Percentiles rank a stretch among this genome's conserved stretches.
Evolutionary conservation across 2,888 invertebrate species (phyloP).

Genomic region (Ryuthela nishihirai): DNA sequence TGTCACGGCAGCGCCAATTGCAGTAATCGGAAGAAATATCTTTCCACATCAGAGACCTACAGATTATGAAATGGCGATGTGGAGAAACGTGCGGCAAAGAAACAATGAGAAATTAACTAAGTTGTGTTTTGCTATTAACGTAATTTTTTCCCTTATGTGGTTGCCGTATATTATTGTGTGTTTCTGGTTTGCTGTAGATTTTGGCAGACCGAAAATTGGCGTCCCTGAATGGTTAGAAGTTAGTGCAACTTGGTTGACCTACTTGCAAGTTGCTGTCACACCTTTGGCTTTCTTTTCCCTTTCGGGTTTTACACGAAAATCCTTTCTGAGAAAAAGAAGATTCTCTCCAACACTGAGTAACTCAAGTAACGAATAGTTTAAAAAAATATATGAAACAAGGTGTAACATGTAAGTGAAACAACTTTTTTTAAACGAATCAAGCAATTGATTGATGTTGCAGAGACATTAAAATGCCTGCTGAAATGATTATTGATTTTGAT

Average conservation of each 20-base stretch:
- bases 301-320: conserved; percentile 18
- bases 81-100: conserved; percentile 29
- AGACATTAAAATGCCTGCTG: too few relatives aligned
- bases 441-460: too few relatives aligned
- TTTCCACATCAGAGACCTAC: conserved; percentile 18
- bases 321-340: conserved; percentile 9
- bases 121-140: conserved; percentile 21
- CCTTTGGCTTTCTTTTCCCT: conserved; percentile 22
- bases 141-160: conserved; percentile 26
- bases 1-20: conserved; percentile 13
- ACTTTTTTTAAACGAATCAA: too few relatives aligned
- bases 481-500: too few relatives aligned
- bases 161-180: conserved; percentile 18
- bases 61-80: conserved; percentile 27
- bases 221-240: conserved; percentile 26
- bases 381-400: too few relatives aligned
- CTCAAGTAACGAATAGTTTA: too few relatives aligned
- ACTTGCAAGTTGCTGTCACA: conserved; percentile 29
- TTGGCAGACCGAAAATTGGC: neutral
- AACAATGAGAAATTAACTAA: conserved; percentile 34
- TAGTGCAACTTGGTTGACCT: conserved; percentile 29
- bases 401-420: too few relatives aligned
- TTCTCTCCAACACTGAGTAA: conserved; percentile 21
- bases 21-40: conserved; percentile 21
- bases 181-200: conserved; percentile 9